phyloP scores from a whole-genome alignment of 2,113 vertebrate species.

The Ariopsis seemanni region DNA sequence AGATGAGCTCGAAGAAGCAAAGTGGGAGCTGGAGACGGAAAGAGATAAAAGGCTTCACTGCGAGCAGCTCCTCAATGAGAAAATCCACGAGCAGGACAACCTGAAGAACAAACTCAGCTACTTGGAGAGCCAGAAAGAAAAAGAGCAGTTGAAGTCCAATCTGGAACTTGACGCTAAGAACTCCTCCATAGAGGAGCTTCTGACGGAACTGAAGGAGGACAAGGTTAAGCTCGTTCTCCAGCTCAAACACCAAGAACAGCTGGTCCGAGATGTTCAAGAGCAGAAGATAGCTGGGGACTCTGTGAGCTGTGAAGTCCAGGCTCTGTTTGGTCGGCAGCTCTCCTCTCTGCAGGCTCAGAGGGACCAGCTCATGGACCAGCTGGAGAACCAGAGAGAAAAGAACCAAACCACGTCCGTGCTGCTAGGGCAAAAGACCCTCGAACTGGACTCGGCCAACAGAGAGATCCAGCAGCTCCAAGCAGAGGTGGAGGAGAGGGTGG shows the following conservation, averaged over 20 bases:
- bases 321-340: conserved; percentile 58
- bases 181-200: conserved; percentile 50
- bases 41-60: conserved; percentile 45
- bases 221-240: conserved; percentile 59
- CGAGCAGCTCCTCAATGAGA: conserved; percentile 59
- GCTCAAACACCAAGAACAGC: conserved; percentile 67
- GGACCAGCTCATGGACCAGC: conserved; percentile 62
- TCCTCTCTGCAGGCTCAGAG: conserved; percentile 61
- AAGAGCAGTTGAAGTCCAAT: conserved; percentile 24
- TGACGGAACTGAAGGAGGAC: conserved; percentile 63
- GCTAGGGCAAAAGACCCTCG: conserved; percentile 61
- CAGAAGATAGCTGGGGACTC: conserved; percentile 61
- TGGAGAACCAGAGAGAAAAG: conserved; percentile 63
- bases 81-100: conserved; percentile 58
- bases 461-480: conserved; percentile 62
- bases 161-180: conserved; percentile 6
- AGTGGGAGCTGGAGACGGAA: conserved; percentile 61
- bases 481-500: conserved; percentile 63
- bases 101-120: conserved; percentile 59
- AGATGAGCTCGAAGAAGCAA: conserved; percentile 65
- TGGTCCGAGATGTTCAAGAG: conserved; percentile 67
- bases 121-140: conserved; percentile 47
- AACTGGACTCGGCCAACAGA: conserved; percentile 57
- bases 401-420: conserved; percentile 58
- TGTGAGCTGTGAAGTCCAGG: conserved; percentile 59